Evolutionary conservation across 1,140 invertebrate genomes (phyloP).

Genomic region (Pseudomyrmex flavicornis): DNA sequence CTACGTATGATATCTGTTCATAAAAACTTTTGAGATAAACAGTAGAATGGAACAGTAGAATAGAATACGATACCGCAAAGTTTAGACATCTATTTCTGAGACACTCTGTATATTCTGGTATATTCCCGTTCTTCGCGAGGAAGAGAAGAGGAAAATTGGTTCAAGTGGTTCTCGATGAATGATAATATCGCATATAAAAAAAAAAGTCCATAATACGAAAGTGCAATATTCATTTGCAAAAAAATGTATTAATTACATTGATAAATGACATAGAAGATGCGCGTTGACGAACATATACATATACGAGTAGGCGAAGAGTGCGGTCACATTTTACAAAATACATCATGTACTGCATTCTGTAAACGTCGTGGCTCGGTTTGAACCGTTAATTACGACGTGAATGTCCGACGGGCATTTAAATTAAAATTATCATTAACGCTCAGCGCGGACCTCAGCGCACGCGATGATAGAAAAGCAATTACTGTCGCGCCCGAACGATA

Average conservation of each 20-base stretch:
- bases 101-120: background rate
- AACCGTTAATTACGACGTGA: slow-evolving; percentile 37
- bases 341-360: background rate
- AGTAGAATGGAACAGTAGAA: too few relatives aligned
- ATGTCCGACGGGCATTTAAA: slow-evolving; percentile 32
- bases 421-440: slow-evolving; percentile 42
- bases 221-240: slow-evolving; percentile 15
- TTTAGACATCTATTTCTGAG: too few relatives aligned
- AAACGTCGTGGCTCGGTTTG: slow-evolving; percentile 1
- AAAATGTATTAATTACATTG: slow-evolving; percentile 27
- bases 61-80: too few relatives aligned
- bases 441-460: background rate
- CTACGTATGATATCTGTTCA: too few relatives aligned
- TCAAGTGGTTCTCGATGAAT: background rate
- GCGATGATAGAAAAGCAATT: slow-evolving; percentile 51
- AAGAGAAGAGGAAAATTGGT: slow-evolving; percentile 28
- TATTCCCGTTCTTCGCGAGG: background rate
- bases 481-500: slow-evolving; percentile 22
- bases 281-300: background rate
- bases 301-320: background rate
- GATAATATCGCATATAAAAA: background rate
- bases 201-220: background rate
- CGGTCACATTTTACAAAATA: background rate
- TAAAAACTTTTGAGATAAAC: too few relatives aligned
- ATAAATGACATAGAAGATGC: background rate